phyloP scores from a whole-genome alignment of 1,140 invertebrate genomes.

The Eriocheir sinensis region DNA sequence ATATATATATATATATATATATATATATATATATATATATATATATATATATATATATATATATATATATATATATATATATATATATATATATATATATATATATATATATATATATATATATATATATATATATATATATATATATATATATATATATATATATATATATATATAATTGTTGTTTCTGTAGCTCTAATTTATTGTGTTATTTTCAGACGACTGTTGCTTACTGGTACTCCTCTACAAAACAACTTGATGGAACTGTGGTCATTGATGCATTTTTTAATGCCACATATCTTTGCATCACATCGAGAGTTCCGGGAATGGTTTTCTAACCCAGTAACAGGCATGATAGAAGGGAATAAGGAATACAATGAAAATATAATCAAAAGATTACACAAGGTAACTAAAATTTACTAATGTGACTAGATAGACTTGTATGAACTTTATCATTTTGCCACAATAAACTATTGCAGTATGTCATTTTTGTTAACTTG shows the following conservation, averaged over 20 bases:
- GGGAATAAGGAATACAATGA: constrained; percentile 98
- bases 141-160: neutral
- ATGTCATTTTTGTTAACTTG: too few species aligned
- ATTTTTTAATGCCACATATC: constrained; percentile 99
- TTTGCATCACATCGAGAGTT: constrained; percentile 94
- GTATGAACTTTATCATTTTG: too few species aligned
- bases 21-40: neutral
- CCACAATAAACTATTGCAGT: too few species aligned
- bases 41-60: neutral
- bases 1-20: constrained; percentile 27
- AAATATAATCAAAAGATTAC: constrained; percentile 95
- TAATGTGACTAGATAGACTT: neutral
- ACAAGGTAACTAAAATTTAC: constrained; percentile 88
- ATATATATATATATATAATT: neutral
- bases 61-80: constrained; percentile 27
- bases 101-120: neutral
- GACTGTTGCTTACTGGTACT: constrained; percentile 97
- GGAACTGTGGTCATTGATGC: constrained; percentile 99
- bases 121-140: constrained; percentile 27
- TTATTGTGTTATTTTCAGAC: constrained; percentile 83
- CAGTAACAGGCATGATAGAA: constrained; percentile 98
- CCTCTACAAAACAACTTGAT: constrained; percentile 99
- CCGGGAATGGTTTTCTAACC: constrained; percentile 99
- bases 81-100: neutral
- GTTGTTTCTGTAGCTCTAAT: neutral